Evolutionary conservation across 2,113 vertebrate genomes (phyloP).

Genomic region (zebrafish (Danio rerio)): DNA sequence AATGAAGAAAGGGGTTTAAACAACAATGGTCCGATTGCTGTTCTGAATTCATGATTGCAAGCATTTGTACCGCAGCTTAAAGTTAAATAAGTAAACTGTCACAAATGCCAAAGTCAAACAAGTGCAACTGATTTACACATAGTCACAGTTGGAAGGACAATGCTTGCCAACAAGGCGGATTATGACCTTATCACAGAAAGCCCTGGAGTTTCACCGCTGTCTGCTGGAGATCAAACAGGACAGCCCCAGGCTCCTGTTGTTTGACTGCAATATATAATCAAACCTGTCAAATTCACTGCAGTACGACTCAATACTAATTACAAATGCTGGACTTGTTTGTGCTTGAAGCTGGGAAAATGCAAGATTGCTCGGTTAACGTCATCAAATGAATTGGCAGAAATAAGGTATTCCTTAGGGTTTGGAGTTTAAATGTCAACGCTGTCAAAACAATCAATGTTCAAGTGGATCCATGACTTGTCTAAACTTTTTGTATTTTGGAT

Average conservation of each 20-base stretch:
- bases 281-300: conserved; percentile 29
- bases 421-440: too few species aligned
- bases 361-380: not conserved
- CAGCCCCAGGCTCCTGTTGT: conserved; percentile 9
- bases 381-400: not conserved
- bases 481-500: too few species aligned
- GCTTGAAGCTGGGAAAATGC: not conserved
- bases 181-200: conserved; percentile 28
- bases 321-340: conserved; percentile 7
- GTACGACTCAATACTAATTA: conserved; percentile 2
- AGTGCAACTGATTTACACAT: conserved; percentile 9
- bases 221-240: not conserved
- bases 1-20: not conserved
- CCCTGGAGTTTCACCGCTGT: conserved; percentile 30
- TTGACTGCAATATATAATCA: conserved; percentile 20
- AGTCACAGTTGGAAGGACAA: conserved; percentile 37
- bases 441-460: too few species aligned
- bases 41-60: not conserved
- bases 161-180: conserved; percentile 4
- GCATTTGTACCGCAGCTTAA: not conserved
- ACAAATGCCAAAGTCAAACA: conserved; percentile 9
- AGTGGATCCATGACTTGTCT: too few species aligned
- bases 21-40: not conserved
- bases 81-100: not conserved
- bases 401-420: too few species aligned